phyloP scores from a whole-genome alignment of 2,888 invertebrate genomes.

The Cyclophora punctaria region DNA sequence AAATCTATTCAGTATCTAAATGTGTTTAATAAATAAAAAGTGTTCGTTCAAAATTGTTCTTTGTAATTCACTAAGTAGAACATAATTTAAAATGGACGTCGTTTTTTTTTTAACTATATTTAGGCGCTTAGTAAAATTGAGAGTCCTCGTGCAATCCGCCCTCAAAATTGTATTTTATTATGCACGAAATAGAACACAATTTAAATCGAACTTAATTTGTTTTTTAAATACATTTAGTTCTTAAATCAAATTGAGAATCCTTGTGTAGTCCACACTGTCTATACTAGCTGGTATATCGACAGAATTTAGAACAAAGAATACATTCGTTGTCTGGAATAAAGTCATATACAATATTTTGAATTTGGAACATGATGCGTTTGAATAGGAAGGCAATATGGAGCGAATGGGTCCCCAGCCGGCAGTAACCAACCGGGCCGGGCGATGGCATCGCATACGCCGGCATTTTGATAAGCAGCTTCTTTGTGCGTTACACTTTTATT shows the following conservation, averaged over 20 bases:
- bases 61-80: no score
- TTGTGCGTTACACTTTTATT: conserved; percentile 37
- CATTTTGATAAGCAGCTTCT: conserved; percentile 45
- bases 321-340: conserved; percentile 49
- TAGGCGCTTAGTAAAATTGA: no score
- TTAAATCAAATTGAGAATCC: neutral
- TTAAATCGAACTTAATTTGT: no score
- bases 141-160: no score
- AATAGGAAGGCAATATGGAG: conserved; percentile 45
- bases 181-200: no score
- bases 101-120: no score
- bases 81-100: no score
- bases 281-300: neutral
- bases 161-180: no score
- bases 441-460: conserved; percentile 39
- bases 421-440: conserved; percentile 35
- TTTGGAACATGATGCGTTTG: conserved; percentile 37
- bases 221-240: neutral
- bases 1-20: no score
- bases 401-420: conserved; percentile 52
- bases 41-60: no score
- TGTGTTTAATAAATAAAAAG: no score
- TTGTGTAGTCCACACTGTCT: neutral
- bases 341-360: conserved; percentile 39
- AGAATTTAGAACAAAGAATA: no score